phyloP scores from a whole-genome alignment of 2,113 vertebrate genomes.

The Oncorhynchus kisutch region DNA sequence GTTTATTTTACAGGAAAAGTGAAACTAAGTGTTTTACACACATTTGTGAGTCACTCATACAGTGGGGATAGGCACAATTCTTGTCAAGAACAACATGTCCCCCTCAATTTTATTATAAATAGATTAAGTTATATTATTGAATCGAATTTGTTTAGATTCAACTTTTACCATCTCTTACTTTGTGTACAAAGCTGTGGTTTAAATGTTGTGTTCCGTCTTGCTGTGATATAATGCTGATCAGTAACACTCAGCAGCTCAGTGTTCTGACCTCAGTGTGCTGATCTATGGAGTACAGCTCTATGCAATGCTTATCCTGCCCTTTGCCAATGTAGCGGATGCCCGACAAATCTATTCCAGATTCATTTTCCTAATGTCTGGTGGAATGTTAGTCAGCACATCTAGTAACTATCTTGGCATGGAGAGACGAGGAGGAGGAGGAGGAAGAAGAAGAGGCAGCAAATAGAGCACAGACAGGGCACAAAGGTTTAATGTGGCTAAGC shows the following conservation, averaged over 20 bases:
- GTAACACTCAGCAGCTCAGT: conserved; percentile 40
- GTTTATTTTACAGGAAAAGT: neutral
- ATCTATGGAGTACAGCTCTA: conserved; percentile 11
- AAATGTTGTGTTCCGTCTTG: neutral
- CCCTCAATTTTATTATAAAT: neutral
- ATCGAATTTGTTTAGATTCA: neutral
- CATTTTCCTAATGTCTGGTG: conserved; percentile 55
- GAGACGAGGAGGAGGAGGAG: conserved; percentile 9
- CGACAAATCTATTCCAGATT: conserved; percentile 60
- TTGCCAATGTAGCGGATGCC: conserved; percentile 37
- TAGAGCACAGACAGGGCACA: conserved; percentile 16
- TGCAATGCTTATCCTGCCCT: conserved; percentile 11
- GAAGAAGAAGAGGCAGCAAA: neutral
- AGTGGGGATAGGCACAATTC: neutral
- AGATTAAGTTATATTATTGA: neutral
- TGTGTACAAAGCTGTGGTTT: neutral
- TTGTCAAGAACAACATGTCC: neutral
- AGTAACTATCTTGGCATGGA: neutral
- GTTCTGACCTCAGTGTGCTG: neutral
- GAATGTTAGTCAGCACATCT: conserved; percentile 49
- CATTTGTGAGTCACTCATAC: neutral
- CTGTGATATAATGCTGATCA: conserved; percentile 10
- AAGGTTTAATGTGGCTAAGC: conserved; percentile 42
- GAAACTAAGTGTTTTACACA: neutral
- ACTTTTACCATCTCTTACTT: no score